A percentile compares a stretch with the other conserved stretches of the same genome.
phyloP scores from a whole-genome alignment of 2,113 vertebrate genomes.

The Recurvirostra avosetta region DNA sequence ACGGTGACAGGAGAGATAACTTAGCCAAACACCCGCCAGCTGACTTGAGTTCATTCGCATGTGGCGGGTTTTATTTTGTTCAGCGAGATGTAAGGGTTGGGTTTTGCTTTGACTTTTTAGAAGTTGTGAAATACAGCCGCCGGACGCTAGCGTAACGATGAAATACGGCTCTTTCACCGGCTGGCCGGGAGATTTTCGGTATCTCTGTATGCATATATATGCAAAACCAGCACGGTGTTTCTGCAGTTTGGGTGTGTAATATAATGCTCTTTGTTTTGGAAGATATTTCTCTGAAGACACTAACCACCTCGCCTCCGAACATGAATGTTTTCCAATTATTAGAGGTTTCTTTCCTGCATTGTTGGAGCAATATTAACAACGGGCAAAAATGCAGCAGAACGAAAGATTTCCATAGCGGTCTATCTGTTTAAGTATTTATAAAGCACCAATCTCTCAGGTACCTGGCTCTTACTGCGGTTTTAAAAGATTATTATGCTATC shows the following conservation, averaged over 20 bases:
- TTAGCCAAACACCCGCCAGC: not conserved
- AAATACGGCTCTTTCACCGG: not conserved
- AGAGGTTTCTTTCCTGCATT: not conserved
- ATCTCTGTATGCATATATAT: not conserved
- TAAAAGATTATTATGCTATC: constrained; percentile 54
- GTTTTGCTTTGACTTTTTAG: not conserved
- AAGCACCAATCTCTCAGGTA: constrained; percentile 3
- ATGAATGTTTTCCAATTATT: not conserved
- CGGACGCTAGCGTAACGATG: not conserved
- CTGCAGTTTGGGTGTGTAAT: not conserved
- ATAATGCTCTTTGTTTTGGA: not conserved
- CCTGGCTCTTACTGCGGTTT: constrained; percentile 15
- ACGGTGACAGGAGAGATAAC: not conserved
- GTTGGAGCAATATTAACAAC: not conserved
- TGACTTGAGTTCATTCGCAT: not conserved
- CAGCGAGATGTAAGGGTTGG: not conserved
- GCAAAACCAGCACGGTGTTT: not conserved
- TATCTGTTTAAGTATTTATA: constrained; percentile 47
- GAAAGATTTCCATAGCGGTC: constrained; percentile 23
- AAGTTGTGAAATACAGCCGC: not conserved
- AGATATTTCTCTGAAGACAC: not conserved
- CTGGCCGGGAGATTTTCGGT: not conserved
- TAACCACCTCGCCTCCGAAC: not conserved
- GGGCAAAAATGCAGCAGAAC: constrained; percentile 22
- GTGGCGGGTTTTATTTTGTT: not conserved